Base-by-base conservation (phyloP, 2,113 vertebrate species). In the Pardalotus punctatus region DNA sequence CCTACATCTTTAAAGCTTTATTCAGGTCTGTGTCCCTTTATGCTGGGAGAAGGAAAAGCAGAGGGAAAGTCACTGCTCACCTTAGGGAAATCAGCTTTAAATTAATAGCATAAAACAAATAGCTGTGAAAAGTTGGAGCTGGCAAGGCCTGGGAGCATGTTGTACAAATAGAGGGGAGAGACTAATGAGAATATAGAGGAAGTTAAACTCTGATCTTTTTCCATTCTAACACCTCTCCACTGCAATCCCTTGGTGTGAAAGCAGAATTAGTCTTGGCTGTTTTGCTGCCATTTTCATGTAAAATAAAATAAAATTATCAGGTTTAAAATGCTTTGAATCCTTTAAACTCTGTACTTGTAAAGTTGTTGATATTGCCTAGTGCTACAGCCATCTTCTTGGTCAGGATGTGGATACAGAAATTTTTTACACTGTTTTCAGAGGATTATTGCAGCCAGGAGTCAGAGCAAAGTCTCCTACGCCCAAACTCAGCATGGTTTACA, bases 21-120 rank as follows among this genome's bases (percentile, higher is more conserved):
- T 50, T 86, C 31, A 38, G 16, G 53, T 36, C 50, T 73, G 14
- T 33, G 66, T 38, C 42, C 60, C 3, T 6, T 88, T 69, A 57
- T 38, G n/a, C 0, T 61, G 42, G 66, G 82, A 86, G 69, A 51
- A 56, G 56, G 47, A 74, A 87, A 86, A 87, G 48, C 21, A 10
- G 50, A 82, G 23, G 14, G 18, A 56, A 91, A 94, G 85, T 82
- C 66, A 85, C 54, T n/a, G 24, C 36, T 70, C 64, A 95, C 42
- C 42, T 88, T 47, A 76, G 81, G 85, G 57, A 93, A 87, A 91
- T 77, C 50, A 80, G 54, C 28, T 77, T 93, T 83, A 87, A 90
- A 92, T 94, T 88, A 90, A 90, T 21, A 90, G 20, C 50, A 80
- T 53, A 90, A 86, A 88, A 65, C 25, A 94, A 92, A 82, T 58